Evolutionary conservation across 1,140 invertebrate species (phyloP).

Genomic region (Anthonomus grandis): DNA sequence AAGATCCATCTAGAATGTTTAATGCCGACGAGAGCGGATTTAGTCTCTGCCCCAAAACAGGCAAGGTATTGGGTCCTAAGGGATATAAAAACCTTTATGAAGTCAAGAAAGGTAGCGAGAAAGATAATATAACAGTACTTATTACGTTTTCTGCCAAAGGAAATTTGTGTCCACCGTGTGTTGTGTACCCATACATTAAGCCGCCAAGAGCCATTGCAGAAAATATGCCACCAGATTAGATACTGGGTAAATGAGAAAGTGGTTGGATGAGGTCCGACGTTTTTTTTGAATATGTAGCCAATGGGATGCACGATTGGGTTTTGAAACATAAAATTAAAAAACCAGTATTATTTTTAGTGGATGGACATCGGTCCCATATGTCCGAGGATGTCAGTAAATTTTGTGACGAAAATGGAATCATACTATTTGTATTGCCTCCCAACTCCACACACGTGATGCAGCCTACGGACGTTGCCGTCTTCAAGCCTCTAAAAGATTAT

Average conservation of each 20-base stretch:
- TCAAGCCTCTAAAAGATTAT: too few relatives aligned
- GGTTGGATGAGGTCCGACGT: constrained; percentile 45
- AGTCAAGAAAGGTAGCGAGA: not conserved
- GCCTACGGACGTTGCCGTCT: too few relatives aligned
- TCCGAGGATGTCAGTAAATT: constrained; percentile 42
- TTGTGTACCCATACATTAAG: constrained; percentile 5
- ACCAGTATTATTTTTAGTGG: constrained; percentile 42
- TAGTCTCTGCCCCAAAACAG: not conserved
- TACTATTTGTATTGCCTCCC: constrained; percentile 46
- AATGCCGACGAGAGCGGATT: not conserved
- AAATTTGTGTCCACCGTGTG: not conserved
- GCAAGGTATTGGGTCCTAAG: not conserved
- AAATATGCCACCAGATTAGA: constrained; percentile 34
- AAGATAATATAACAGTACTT: not conserved
- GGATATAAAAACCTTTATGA: not conserved
- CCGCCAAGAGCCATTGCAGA: not conserved
- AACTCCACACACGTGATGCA: constrained; percentile 50
- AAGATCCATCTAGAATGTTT: not conserved
- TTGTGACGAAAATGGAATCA: constrained; percentile 44
- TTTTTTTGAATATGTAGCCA: constrained; percentile 7
- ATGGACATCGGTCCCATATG: constrained; percentile 48
- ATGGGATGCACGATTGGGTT: constrained; percentile 28
- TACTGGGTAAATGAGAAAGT: constrained; percentile 43
- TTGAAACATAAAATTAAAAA: constrained; percentile 37
- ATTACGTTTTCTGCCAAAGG: not conserved